phyloP scores from a whole-genome alignment of 2,888 invertebrate genomes.

The Tenthredo mesomela region DNA sequence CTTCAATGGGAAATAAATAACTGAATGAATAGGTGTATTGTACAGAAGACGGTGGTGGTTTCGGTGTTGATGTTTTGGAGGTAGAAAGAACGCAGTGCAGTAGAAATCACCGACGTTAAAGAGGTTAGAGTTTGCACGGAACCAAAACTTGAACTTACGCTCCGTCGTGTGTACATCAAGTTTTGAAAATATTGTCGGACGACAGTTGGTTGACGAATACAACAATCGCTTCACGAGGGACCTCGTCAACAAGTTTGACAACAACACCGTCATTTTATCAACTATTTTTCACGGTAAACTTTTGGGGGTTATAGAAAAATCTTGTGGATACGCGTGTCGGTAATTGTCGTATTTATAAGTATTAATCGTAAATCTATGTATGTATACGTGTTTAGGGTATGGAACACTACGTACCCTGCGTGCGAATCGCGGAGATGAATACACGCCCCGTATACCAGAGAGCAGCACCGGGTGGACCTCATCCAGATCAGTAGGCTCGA shows the following conservation, averaged over 20 bases:
- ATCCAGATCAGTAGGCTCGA: no score
- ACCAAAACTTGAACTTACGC: constrained; percentile 15
- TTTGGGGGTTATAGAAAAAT: background rate
- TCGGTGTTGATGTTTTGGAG: background rate
- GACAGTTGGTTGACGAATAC: constrained; percentile 6
- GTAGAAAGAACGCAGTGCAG: background rate
- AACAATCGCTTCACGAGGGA: constrained; percentile 20
- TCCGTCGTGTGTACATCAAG: constrained; percentile 60
- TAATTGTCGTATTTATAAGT: no score
- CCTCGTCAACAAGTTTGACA: constrained; percentile 9
- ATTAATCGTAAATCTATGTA: no score
- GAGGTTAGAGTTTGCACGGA: constrained; percentile 10
- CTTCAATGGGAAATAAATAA: constrained; percentile 75
- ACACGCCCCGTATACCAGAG: background rate
- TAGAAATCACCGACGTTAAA: background rate
- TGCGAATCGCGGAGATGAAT: background rate
- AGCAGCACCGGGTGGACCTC: background rate
- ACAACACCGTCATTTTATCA: constrained; percentile 21
- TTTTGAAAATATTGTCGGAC: constrained; percentile 50
- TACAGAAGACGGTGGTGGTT: background rate
- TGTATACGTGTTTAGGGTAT: no score
- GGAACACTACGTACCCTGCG: no score
- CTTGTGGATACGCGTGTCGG: no score
- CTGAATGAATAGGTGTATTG: background rate
- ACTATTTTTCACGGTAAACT: background rate